These are phyloP conservation scores for Pomacea canaliculata DNA, from an alignment of 2,888 invertebrate species.

Conservation along the genomic window DNA sequence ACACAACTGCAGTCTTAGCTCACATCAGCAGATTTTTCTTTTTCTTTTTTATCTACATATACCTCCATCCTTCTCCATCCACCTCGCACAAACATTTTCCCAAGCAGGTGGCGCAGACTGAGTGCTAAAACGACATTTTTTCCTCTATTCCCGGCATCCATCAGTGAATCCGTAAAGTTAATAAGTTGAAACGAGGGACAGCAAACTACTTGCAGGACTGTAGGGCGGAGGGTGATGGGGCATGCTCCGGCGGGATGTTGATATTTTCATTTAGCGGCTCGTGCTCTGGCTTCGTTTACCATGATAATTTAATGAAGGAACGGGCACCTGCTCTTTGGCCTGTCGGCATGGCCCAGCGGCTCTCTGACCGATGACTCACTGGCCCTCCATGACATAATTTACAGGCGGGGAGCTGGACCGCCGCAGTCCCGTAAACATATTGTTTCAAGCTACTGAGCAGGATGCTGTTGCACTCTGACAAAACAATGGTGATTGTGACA, in stretches of 20 bases:
- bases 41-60: too few species aligned
- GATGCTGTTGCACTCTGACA: too few species aligned
- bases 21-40: too few species aligned
- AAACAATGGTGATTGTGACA: too few species aligned
- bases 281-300: neutral
- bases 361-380: conserved; percentile 11
- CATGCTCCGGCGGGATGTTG: too few species aligned
- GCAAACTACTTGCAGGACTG: neutral
- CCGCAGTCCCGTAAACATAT: too few species aligned
- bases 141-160: neutral
- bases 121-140: conserved; percentile 1
- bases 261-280: too few species aligned
- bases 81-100: conserved; percentile 7
- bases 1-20: neutral
- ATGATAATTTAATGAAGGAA: conserved; percentile 7
- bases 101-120: neutral
- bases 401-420: neutral
- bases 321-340: neutral
- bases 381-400: conserved; percentile 9
- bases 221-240: neutral
- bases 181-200: neutral
- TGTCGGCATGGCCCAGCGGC: conserved; percentile 2
- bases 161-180: too few species aligned
- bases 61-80: neutral
- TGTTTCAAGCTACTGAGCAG: too few species aligned